Evolutionary conservation across 1,140 invertebrate species (phyloP).

Genomic region (Zaprionus kolodkinae): DNA sequence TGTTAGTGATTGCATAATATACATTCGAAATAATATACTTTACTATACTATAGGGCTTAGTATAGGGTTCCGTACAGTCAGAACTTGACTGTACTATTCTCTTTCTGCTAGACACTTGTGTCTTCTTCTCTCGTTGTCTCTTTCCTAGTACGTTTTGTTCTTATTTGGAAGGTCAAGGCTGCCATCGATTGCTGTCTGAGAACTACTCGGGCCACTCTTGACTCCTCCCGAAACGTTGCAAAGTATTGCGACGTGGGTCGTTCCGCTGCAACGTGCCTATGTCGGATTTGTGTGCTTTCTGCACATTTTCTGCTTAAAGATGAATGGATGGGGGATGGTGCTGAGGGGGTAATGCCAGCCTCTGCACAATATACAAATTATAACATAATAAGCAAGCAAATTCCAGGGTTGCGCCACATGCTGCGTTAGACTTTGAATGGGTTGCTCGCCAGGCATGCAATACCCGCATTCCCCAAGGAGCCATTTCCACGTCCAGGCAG

Average conservation of each 20-base stretch:
- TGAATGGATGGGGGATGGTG: background rate
- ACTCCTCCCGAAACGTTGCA: slow-evolving; percentile 19
- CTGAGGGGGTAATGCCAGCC: background rate
- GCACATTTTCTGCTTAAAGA: too few species aligned
- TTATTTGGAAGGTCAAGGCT: slow-evolving; percentile 29
- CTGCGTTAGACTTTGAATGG: slow-evolving; percentile 14
- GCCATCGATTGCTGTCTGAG: slow-evolving; percentile 9
- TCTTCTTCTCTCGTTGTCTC: background rate
- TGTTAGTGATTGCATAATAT: too few species aligned
- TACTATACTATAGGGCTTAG: too few species aligned
- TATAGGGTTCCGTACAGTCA: too few species aligned
- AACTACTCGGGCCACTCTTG: slow-evolving; percentile 5
- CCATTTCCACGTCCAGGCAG: slow-evolving; percentile 7
- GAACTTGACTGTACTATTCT: too few species aligned
- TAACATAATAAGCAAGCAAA: slow-evolving; percentile 42
- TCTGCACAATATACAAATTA: slow-evolving; percentile 29
- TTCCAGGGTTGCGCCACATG: slow-evolving; percentile 24
- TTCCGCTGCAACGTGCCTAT: slow-evolving; percentile 17
- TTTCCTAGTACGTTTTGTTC: background rate
- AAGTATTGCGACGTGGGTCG: slow-evolving; percentile 33
- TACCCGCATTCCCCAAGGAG: slow-evolving; percentile 11
- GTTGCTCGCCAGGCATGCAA: slow-evolving; percentile 4
- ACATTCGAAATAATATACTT: too few species aligned
- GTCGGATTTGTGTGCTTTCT: background rate
- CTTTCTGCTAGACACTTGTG: too few species aligned